phyloP scores from a whole-genome alignment of 2,888 invertebrate species.

The Julus scandinavius region DNA sequence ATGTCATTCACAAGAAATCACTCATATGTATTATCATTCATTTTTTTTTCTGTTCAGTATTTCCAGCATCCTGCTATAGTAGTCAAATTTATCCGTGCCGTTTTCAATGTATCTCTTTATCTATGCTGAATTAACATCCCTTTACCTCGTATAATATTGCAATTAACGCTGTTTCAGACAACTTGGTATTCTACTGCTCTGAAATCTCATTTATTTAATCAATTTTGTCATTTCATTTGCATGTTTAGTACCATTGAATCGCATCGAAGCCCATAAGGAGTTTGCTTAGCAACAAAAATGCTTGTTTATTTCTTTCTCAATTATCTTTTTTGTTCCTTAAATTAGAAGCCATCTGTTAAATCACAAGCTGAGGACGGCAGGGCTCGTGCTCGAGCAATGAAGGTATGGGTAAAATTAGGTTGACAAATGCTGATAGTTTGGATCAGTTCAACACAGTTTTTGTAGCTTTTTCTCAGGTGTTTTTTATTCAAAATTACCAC shows the following conservation, averaged over 20 bases:
- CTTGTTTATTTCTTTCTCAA: conserved; percentile 47
- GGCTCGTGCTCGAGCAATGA: conserved; percentile 52
- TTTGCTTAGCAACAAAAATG: conserved; percentile 37
- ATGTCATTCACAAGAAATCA: conserved; percentile 9
- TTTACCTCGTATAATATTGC: conserved; percentile 11
- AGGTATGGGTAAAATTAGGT: conserved; percentile 53
- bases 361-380: conserved; percentile 53
- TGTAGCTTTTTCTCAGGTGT: neutral
- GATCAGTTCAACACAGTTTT: neutral
- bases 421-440: neutral
- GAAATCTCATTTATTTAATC: conserved; percentile 36
- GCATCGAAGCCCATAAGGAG: neutral
- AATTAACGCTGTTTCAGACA: conserved; percentile 34
- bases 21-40: neutral
- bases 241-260: conserved; percentile 6
- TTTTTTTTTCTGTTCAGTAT: conserved; percentile 1
- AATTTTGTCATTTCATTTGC: conserved; percentile 49
- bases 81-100: conserved; percentile 3
- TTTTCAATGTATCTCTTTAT: conserved; percentile 36
- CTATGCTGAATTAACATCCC: conserved; percentile 31
- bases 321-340: conserved; percentile 53
- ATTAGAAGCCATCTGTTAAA: conserved; percentile 55
- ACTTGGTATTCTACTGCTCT: conserved; percentile 37
- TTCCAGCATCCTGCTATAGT: conserved; percentile 37
- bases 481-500: neutral